phyloP scores from a whole-genome alignment of 2,113 vertebrate genomes.

The Strix aluco region DNA sequence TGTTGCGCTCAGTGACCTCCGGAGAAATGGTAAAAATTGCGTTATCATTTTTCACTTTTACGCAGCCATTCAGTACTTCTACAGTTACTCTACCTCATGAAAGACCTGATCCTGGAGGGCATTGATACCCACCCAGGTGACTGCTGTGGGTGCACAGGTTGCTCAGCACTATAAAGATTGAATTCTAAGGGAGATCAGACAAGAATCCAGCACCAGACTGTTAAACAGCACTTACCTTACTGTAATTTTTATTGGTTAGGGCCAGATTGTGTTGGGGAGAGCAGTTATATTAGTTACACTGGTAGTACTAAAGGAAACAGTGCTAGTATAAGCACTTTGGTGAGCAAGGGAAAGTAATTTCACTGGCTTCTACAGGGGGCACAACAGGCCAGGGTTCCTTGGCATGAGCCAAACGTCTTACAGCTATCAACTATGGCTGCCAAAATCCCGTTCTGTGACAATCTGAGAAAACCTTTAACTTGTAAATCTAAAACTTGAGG shows the following conservation, averaged over 20 bases:
- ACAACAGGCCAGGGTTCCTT: not conserved
- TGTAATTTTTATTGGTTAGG: not conserved
- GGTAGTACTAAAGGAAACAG: not conserved
- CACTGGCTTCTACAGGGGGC: not conserved
- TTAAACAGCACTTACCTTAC: not conserved
- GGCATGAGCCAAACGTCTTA: not conserved
- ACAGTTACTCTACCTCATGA: not conserved
- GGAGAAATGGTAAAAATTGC: conserved; percentile 77
- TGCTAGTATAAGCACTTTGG: not conserved
- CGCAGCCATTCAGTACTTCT: not conserved
- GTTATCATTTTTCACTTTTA: not conserved
- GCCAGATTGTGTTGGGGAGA: not conserved
- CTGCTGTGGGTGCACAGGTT: not conserved
- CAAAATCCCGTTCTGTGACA: not conserved
- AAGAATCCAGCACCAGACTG: not conserved
- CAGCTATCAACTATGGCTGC: not conserved
- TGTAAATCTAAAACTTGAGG: not conserved
- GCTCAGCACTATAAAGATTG: not conserved
- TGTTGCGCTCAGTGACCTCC: conserved; percentile 79
- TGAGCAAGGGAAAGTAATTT: not conserved
- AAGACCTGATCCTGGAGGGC: not conserved
- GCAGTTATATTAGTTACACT: not conserved
- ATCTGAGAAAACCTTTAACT: not conserved
- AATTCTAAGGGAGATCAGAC: not conserved
- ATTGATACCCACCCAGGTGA: not conserved